phyloP scores from a whole-genome alignment of 1,140 invertebrate species.

The Linepithema humile region DNA sequence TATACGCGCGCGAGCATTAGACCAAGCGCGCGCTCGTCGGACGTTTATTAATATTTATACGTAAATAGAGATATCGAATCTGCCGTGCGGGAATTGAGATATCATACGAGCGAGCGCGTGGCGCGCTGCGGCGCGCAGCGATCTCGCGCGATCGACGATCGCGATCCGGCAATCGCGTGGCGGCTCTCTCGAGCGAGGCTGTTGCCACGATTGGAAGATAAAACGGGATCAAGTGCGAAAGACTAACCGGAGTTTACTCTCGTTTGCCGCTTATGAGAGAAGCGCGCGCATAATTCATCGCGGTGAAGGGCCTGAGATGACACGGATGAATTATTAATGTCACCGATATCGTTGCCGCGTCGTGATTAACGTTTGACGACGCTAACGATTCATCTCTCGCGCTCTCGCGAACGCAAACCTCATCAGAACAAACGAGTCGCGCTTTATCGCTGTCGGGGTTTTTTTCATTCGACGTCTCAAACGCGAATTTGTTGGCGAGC shows the following conservation, averaged over 20 bases:
- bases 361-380: conserved; percentile 15
- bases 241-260: conserved; percentile 55
- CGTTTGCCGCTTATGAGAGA: conserved; percentile 51
- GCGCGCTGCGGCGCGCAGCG: conserved; percentile 7
- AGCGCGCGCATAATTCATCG: conserved; percentile 46
- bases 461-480: not conserved
- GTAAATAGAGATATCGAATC: conserved; percentile 54
- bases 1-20: conserved; percentile 13
- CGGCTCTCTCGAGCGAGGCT: conserved; percentile 20
- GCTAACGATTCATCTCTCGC: conserved; percentile 1
- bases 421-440: not conserved
- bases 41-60: conserved; percentile 61
- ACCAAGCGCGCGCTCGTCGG: conserved; percentile 8
- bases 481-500: not conserved
- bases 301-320: conserved; percentile 19
- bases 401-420: not conserved
- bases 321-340: conserved; percentile 45
- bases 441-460: not conserved
- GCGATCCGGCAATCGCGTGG: conserved; percentile 55
- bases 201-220: conserved; percentile 53
- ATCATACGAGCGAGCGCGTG: conserved; percentile 6
- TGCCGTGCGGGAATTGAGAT: conserved; percentile 42
- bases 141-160: conserved; percentile 34
- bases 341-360: conserved; percentile 25
- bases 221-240: conserved; percentile 55